Evolutionary conservation across 2,113 vertebrate species (phyloP).

Genomic region (Ranitomeya variabilis): DNA sequence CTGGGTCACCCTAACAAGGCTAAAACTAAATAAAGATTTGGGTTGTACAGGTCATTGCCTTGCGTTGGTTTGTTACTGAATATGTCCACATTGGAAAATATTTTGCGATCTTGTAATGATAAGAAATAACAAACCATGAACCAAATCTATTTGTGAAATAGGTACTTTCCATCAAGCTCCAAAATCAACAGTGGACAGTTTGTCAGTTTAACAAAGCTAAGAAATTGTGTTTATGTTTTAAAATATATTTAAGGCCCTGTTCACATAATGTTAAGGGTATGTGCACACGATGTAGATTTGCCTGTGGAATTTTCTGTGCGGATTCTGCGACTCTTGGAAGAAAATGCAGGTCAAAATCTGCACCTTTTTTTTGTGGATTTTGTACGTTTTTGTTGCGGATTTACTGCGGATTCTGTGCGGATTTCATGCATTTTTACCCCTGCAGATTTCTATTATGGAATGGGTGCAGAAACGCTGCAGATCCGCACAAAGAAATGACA

Average conservation of each 20-base stretch:
- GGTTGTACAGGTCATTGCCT: background rate
- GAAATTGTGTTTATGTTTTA: background rate
- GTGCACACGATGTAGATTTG: no score
- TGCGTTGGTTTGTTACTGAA: background rate
- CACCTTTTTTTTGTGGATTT: no score
- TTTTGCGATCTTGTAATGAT: background rate
- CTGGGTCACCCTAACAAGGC: background rate
- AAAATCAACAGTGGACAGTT: background rate
- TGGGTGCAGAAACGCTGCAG: no score
- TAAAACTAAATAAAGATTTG: background rate
- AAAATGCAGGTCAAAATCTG: no score
- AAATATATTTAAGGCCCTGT: background rate
- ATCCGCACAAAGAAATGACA: no score
- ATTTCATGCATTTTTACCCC: no score
- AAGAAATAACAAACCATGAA: background rate
- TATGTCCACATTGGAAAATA: background rate
- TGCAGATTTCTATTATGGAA: no score
- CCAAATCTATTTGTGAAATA: background rate
- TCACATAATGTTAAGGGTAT: background rate
- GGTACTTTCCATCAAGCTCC: conserved; percentile 10
- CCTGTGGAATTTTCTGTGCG: no score
- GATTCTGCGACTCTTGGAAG: no score
- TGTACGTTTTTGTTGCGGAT: no score
- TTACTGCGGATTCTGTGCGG: no score
- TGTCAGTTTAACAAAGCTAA: background rate